phyloP scores from a whole-genome alignment of 2,113 vertebrate genomes.

The Gobio gobio region DNA sequence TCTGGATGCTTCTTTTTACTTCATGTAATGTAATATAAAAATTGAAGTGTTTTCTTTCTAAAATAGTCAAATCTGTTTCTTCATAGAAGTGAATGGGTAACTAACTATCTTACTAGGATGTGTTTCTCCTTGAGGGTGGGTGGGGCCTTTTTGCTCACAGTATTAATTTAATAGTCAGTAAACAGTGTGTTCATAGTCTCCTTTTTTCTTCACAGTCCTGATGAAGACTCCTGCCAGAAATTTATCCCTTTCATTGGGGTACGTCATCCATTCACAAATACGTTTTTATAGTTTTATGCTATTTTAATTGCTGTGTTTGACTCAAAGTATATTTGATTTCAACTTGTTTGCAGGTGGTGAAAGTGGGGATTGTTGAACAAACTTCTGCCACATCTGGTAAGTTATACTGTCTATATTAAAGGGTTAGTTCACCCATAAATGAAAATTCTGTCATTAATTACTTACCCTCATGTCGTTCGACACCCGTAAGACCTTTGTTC shows the following conservation, averaged over 20 bases:
- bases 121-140: background rate
- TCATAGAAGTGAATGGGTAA: background rate
- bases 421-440: too few species aligned
- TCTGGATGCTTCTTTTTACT: too few species aligned
- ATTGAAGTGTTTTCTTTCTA: background rate
- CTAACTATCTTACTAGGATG: background rate
- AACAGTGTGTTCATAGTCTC: background rate
- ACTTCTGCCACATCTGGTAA: constrained; percentile 89
- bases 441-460: too few species aligned
- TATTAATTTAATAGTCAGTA: background rate
- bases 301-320: background rate
- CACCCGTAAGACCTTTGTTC: too few species aligned
- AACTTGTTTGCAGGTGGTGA: constrained; percentile 84
- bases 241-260: constrained; percentile 98
- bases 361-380: constrained; percentile 95
- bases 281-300: background rate
- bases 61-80: background rate
- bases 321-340: background rate
- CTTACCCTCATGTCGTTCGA: too few species aligned
- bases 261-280: constrained; percentile 66
- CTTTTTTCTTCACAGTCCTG: constrained; percentile 78
- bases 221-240: constrained; percentile 96
- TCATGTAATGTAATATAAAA: too few species aligned
- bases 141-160: background rate
- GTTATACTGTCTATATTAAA: background rate